A percentile compares a stretch with the other conserved stretches of the same genome.
phyloP scores from a whole-genome alignment of 2,888 invertebrate genomes.

The Dryobotodes eremita region DNA sequence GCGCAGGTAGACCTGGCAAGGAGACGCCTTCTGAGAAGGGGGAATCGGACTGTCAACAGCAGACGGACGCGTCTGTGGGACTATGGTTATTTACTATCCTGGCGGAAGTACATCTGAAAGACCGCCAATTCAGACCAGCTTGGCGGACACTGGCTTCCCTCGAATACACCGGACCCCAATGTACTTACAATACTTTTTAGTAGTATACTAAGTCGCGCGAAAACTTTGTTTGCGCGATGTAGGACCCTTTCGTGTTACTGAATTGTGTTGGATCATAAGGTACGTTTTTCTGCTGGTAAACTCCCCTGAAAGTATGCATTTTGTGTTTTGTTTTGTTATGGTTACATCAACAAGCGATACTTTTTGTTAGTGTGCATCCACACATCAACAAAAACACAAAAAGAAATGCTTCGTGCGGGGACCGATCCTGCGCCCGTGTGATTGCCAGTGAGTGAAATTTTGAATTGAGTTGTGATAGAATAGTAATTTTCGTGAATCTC shows the following conservation, averaged over 20 bases:
- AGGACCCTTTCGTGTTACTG: slow-evolving; percentile 15
- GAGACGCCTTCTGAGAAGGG: not conserved
- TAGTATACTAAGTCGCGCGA: slow-evolving; percentile 2
- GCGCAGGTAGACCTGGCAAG: not conserved
- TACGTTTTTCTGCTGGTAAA: not conserved
- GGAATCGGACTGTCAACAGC: not conserved
- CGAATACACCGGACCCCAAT: slow-evolving; percentile 62
- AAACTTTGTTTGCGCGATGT: slow-evolving; percentile 55
- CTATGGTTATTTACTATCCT: not conserved
- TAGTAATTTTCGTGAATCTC: too few relatives aligned
- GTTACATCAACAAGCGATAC: not conserved
- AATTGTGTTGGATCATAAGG: not conserved
- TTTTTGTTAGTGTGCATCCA: not conserved
- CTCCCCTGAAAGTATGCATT: not conserved
- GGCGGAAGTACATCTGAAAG: not conserved
- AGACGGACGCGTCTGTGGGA: not conserved
- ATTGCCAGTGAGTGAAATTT: not conserved
- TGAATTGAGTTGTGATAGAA: not conserved
- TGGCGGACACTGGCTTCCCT: slow-evolving; percentile 63
- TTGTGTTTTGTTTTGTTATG: not conserved
- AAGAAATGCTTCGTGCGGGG: not conserved
- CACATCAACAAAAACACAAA: not conserved
- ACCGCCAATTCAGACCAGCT: slow-evolving; percentile 62
- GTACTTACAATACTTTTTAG: rapidly evolving
- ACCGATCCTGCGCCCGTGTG: slow-evolving; percentile 3